These are phyloP conservation scores for Gallinago nigripennis DNA, from an alignment of 2,797 vertebrate species.

Conservation along the genomic window DNA sequence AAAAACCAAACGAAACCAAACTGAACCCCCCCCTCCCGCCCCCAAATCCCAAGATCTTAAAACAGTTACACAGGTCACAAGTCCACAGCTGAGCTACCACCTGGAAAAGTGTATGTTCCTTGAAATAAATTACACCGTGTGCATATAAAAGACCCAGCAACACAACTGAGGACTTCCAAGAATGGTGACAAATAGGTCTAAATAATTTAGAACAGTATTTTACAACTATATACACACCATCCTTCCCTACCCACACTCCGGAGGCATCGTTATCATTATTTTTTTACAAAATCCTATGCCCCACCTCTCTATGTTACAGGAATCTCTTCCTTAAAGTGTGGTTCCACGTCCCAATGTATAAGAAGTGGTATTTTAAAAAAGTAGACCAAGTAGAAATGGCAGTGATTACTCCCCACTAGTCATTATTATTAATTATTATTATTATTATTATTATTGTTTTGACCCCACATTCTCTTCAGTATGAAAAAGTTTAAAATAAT, in stretches of 20 bases:
- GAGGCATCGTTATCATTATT: slow-evolving; percentile 75
- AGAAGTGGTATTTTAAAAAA: slow-evolving; percentile 89
- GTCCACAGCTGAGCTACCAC: slow-evolving; percentile 78
- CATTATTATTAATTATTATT: neutral
- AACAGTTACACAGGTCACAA: slow-evolving; percentile 79
- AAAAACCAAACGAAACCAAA: too few species aligned
- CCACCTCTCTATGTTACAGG: slow-evolving; percentile 53
- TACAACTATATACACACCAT: slow-evolving; percentile 85
- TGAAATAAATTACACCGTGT: slow-evolving; percentile 88
- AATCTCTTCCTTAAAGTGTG: slow-evolving; percentile 82
- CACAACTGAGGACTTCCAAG: slow-evolving; percentile 81
- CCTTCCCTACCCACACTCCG: slow-evolving; percentile 77
- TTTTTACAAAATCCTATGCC: slow-evolving; percentile 75
- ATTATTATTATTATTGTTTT: slow-evolving; percentile 55
- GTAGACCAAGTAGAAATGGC: slow-evolving; percentile 93
- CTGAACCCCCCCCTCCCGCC: neutral
- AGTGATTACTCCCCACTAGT: slow-evolving; percentile 82
- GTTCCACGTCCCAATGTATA: slow-evolving; percentile 82
- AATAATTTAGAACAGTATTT: slow-evolving; percentile 83
- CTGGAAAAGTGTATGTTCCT: slow-evolving; percentile 61
- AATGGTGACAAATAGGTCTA: slow-evolving; percentile 82
- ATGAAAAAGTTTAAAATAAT: slow-evolving; percentile 84
- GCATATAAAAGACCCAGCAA: slow-evolving; percentile 86
- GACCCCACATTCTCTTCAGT: slow-evolving; percentile 74
- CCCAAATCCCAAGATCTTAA: slow-evolving; percentile 71